phyloP scores from a whole-genome alignment of 2,797 vertebrate genomes.

The Scyliorhinus canicula region DNA sequence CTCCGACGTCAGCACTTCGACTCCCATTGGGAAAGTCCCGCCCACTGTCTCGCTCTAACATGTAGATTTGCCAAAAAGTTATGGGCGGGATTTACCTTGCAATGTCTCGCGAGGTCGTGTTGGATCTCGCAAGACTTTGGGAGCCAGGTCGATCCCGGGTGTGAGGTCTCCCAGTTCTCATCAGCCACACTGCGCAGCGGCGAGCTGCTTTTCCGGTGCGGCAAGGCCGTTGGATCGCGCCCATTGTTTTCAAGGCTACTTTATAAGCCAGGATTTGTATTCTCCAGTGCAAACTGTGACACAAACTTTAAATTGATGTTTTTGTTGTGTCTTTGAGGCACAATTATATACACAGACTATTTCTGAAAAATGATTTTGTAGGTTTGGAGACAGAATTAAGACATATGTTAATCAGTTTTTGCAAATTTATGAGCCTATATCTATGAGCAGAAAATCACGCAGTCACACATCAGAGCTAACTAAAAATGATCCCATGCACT shows the following conservation, averaged over 20 bases:
- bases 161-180: too few relatives aligned
- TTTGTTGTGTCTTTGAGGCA: slow-evolving; percentile 11
- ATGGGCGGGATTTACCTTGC: too few relatives aligned
- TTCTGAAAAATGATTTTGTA: not conserved
- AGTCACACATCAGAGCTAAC: not conserved
- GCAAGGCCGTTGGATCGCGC: too few relatives aligned
- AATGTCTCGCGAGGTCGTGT: too few relatives aligned
- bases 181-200: too few relatives aligned
- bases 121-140: too few relatives aligned
- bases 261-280: not conserved
- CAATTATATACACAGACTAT: slow-evolving; percentile 17
- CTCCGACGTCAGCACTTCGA: too few relatives aligned
- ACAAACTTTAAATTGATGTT: not conserved
- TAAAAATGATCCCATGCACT: not conserved
- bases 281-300: not conserved
- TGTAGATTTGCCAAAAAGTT: too few relatives aligned
- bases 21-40: too few relatives aligned
- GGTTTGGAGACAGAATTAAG: not conserved
- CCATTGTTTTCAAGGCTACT: not conserved
- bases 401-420: not conserved
- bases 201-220: too few relatives aligned
- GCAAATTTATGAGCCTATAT: not conserved
- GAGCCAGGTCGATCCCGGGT: too few relatives aligned
- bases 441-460: not conserved
- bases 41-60: too few relatives aligned